A percentile compares a stretch with the other conserved stretches of the same genome.
These are phyloP conservation scores for Chionoecetes opilio DNA, from an alignment of 1,140 invertebrate species.

Conservation along the genomic window DNA sequence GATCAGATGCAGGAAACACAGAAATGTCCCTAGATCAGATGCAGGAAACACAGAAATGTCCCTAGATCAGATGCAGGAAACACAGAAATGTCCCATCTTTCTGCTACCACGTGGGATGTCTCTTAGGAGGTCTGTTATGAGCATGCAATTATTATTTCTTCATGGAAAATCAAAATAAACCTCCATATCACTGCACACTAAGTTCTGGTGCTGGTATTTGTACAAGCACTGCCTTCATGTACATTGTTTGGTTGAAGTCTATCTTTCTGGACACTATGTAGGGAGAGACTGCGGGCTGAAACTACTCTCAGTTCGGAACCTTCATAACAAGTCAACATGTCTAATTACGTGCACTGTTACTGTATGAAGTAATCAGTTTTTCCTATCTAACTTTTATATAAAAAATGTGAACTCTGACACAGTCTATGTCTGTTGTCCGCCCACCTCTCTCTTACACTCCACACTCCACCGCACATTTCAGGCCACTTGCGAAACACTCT, in stretches of 20 bases:
- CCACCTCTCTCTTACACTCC: not conserved
- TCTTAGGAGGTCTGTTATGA: not conserved
- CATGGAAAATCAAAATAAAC: not conserved
- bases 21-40: no score
- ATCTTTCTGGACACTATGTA: not conserved
- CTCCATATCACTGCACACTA: not conserved
- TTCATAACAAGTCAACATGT: not conserved
- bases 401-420: not conserved
- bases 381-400: not conserved
- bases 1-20: no score
- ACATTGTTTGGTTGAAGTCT: not conserved
- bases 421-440: not conserved
- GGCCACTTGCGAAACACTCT: not conserved
- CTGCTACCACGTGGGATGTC: not conserved
- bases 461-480: not conserved
- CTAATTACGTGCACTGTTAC: not conserved
- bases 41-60: no score
- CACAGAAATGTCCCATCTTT: not conserved
- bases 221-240: not conserved
- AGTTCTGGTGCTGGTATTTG: not conserved
- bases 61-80: no score
- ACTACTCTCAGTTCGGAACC: not conserved
- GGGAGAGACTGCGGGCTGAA: not conserved
- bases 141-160: not conserved
- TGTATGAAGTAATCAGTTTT: not conserved